Percentiles rank a stretch among this genome's conserved stretches.
Conservation (phyloP, 2,797 vertebrate species). For the Eremophila alpestris region DNA sequence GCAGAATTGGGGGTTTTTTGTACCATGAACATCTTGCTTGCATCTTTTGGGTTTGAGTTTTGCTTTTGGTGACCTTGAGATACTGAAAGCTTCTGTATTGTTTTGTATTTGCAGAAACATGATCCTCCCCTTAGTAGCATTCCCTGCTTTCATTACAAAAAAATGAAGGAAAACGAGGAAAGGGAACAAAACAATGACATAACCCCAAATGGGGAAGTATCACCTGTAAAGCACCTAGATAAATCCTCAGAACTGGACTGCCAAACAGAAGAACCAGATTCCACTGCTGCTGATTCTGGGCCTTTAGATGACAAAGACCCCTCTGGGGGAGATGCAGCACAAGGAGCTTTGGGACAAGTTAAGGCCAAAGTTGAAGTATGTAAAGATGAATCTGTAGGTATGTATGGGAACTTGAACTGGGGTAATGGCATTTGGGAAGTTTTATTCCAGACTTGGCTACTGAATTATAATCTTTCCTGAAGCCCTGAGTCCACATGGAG, state of each 20-base stretch:
- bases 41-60: neutral
- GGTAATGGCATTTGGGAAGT: neutral
- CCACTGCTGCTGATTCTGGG: constrained; percentile 58
- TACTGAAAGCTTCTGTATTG: neutral
- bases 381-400: constrained; percentile 98
- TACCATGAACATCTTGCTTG: neutral
- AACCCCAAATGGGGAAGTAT: constrained; percentile 75
- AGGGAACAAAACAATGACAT: constrained; percentile 88
- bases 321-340: constrained; percentile 79
- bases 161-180: constrained; percentile 95
- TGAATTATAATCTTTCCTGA: neutral
- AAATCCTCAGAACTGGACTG: constrained; percentile 79
- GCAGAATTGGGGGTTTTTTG: neutral
- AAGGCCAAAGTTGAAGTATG: constrained; percentile 99
- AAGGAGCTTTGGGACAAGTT: constrained; percentile 93
- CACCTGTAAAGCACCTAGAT: constrained; percentile 76
- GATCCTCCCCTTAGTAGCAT: constrained; percentile 97
- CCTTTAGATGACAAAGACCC: constrained; percentile 76
- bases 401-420: constrained; percentile 40
- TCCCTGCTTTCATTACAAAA: constrained; percentile 98
- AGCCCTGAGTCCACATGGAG: neutral
- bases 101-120: constrained; percentile 87
- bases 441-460: neutral
- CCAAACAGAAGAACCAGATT: constrained; percentile 76
- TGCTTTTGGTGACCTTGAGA: neutral